Conservation (phyloP, 2,797 vertebrate genomes). For the Galago senegalensis region DNA sequence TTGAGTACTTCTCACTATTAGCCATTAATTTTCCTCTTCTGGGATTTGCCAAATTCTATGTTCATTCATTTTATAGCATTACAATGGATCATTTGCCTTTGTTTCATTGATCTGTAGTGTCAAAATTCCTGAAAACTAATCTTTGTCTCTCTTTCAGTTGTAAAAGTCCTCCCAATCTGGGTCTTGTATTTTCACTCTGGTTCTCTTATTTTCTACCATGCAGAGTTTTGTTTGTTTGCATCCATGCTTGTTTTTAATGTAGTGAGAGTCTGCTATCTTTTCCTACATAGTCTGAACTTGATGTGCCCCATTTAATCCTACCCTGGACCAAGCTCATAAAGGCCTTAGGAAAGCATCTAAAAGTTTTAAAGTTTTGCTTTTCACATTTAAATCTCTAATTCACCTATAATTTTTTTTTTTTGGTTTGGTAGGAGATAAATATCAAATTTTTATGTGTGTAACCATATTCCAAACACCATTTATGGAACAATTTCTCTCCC, state of each 20-base stretch:
- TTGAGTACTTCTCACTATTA: neutral
- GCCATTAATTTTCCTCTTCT: slow-evolving; percentile 18
- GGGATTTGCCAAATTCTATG: neutral
- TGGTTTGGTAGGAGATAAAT: neutral
- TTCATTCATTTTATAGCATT: slow-evolving; percentile 26
- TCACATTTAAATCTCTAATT: slow-evolving; percentile 34
- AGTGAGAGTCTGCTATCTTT: slow-evolving; percentile 2
- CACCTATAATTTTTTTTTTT: neutral
- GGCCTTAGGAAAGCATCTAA: slow-evolving; percentile 17
- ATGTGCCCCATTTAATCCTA: slow-evolving; percentile 23
- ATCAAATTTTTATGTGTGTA: neutral
- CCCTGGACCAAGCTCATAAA: slow-evolving; percentile 3
- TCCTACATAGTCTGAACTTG: slow-evolving; percentile 29
- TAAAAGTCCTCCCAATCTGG: neutral
- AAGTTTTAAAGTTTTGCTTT: slow-evolving; percentile 54
- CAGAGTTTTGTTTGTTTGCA: slow-evolving; percentile 44
- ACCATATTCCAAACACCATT: neutral
- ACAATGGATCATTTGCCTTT: slow-evolving; percentile 19
- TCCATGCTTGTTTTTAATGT: neutral
- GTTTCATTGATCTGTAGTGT: slow-evolving; percentile 34
- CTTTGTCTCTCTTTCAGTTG: neutral
- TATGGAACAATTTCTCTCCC: neutral
- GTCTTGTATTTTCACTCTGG: neutral
- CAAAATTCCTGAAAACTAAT: slow-evolving; percentile 6
- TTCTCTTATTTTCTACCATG: slow-evolving; percentile 26